phyloP scores from a whole-genome alignment of 2,797 vertebrate species.

The Naso thynnoides region DNA sequence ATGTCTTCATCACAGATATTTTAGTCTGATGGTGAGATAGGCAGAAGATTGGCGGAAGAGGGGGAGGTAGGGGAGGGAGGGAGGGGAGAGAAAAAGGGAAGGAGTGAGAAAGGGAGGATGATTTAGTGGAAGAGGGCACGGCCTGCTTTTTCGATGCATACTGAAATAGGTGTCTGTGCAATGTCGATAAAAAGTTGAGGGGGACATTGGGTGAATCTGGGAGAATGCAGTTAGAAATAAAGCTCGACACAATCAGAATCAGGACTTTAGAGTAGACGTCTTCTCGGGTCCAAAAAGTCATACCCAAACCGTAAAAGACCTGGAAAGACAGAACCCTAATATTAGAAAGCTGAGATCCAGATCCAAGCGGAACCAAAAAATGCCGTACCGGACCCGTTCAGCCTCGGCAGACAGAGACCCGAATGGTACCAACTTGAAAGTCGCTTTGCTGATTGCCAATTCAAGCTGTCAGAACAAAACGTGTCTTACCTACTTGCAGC shows the following conservation, averaged over 20 bases:
- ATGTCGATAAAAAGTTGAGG: slow-evolving; percentile 56
- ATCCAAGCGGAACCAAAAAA: no score
- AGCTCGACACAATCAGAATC: slow-evolving; percentile 30
- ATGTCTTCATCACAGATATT: slow-evolving; percentile 82
- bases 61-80: slow-evolving; percentile 31
- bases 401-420: no score
- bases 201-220: slow-evolving; percentile 32
- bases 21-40: slow-evolving; percentile 78
- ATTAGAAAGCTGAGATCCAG: no score
- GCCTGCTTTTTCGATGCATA: slow-evolving; percentile 51
- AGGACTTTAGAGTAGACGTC: slow-evolving; percentile 34
- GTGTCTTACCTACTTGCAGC: no score
- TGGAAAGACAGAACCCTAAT: no score
- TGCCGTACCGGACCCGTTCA: no score
- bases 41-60: slow-evolving; percentile 61
- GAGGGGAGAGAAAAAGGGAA: slow-evolving; percentile 35
- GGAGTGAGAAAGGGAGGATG: slow-evolving; percentile 28
- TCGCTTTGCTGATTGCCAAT: no score
- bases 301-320: no score
- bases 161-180: slow-evolving; percentile 40
- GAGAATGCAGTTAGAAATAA: slow-evolving; percentile 24
- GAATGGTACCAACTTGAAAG: no score
- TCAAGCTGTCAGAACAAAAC: no score
- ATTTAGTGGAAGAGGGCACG: slow-evolving; percentile 44
- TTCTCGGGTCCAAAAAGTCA: no score